These are phyloP conservation scores for Diorhabda carinulata DNA, from an alignment of 1,140 invertebrate species.

Conservation along the genomic window DNA sequence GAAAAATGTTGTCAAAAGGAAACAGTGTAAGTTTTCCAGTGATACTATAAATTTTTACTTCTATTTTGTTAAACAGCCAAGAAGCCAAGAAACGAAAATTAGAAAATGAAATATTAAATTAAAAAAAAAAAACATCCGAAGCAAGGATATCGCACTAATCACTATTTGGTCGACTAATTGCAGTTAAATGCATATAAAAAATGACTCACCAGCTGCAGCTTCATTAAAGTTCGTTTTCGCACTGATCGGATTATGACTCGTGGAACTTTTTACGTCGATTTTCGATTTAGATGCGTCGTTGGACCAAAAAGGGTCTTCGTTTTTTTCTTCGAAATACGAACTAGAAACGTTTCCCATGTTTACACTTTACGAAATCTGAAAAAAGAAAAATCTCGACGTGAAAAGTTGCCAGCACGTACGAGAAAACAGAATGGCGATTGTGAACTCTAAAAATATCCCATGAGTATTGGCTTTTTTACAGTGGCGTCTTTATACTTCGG, in stretches of 20 bases:
- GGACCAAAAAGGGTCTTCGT: constrained; percentile 22
- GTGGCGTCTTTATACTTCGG: neutral
- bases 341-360: constrained; percentile 21
- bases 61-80: too few species aligned
- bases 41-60: too few species aligned
- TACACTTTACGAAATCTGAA: constrained; percentile 10
- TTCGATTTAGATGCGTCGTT: constrained; percentile 14
- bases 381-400: constrained; percentile 1
- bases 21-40: too few species aligned
- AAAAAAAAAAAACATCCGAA: too few species aligned
- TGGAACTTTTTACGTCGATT: constrained; percentile 4
- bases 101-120: too few species aligned
- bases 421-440: constrained; percentile 8
- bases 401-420: neutral
- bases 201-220: constrained; percentile 4
- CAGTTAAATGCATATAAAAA: neutral
- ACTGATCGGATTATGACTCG: constrained; percentile 8
- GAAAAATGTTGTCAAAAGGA: too few species aligned
- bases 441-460: constrained; percentile 14
- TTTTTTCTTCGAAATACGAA: constrained; percentile 18
- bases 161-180: too few species aligned
- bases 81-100: too few species aligned
- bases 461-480: neutral
- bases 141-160: too few species aligned
- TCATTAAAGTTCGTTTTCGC: constrained; percentile 15